A percentile compares a stretch with the other conserved stretches of the same genome.
Evolutionary conservation across 2,797 vertebrate genomes (phyloP).

Genomic region (Philypnodon macrostomus): DNA sequence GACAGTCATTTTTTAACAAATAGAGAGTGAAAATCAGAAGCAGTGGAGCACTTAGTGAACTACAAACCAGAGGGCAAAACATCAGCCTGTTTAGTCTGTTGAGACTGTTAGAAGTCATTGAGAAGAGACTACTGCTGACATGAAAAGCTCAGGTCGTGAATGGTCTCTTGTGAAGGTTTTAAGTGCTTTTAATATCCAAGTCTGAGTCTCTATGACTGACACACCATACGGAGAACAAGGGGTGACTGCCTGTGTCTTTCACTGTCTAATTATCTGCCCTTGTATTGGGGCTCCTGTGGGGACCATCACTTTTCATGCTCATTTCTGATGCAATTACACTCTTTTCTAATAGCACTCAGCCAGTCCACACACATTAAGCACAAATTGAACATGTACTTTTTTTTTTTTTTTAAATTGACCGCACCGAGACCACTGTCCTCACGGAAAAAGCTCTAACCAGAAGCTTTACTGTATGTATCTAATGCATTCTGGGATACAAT

Average conservation of each 20-base stretch:
- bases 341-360: conserved; percentile 66
- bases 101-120: conserved; percentile 24
- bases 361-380: conserved; percentile 64
- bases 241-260: conserved; percentile 40
- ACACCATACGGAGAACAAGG: conserved; percentile 34
- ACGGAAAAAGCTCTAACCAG: conserved; percentile 23
- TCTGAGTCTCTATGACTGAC: too few species aligned
- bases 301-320: conserved; percentile 53
- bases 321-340: conserved; percentile 74
- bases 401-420: conserved; percentile 48
- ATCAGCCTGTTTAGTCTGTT: conserved; percentile 8
- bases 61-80: conserved; percentile 14
- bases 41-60: conserved; percentile 2
- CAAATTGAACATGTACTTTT: conserved; percentile 58
- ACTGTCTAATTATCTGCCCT: conserved; percentile 52
- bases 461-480: conserved; percentile 42
- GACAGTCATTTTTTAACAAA: conserved; percentile 14
- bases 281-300: conserved; percentile 49
- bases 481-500: conserved; percentile 40
- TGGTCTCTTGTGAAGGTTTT: neutral
- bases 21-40: conserved; percentile 19
- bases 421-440: conserved; percentile 40
- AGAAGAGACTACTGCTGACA: conserved; percentile 13
- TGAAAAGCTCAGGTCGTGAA: neutral
- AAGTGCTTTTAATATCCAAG: conserved; percentile 12